Evolutionary conservation across 1,140 invertebrate species (phyloP), one percentile per base, ranked within the genome.

Genomic region (Caerostris darwini): DNA sequence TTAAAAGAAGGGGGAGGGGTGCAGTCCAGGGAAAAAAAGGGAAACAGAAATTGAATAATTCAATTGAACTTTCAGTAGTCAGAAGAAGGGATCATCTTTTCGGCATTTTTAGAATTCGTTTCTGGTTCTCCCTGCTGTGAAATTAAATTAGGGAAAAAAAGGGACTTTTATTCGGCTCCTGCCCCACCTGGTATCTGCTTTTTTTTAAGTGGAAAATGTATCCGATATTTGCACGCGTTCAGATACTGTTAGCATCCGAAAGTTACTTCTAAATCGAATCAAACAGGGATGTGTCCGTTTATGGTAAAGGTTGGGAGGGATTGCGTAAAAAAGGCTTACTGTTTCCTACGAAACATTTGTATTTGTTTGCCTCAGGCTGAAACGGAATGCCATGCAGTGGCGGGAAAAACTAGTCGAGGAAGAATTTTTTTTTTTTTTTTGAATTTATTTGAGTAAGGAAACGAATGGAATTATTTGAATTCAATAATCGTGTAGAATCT

Each of bases 81-180:
- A 34, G 34, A n/a, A n/a, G n/a, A 67, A 67, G 61, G 61, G 61
- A 67, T 67, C 12, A 67, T 67, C 61, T 67, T 67, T 67, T 67
- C 61, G 61, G 17, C 61, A 67, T 67, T 67, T 67, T n/a, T 67
- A n/a, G n/a, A 67, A 67, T 67, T 67, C 61, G 61, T 67, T 67
- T 67, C 61, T 14, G 61, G 61, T 67, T 67, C 7, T 67, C 61
- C n/a, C 61, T 67, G 12, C n/a, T 12, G 61, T 12, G 61, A 67
- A 67, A 67, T 67, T 67, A 67, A 67, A 67, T 67, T n/a, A 67
- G 61, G 5, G 61, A n/a, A n/a, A 34, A 34, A 34, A 34, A 17
- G 12, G 61, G 61, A 67, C 61, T 67, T 67, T 67, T 14, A 67
- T 67, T 67, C n/a, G 14, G n/a, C 17, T 67, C n/a, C n/a, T n/a